Evolutionary conservation across 2,113 vertebrate genomes (phyloP), one percentile per base, ranked within the genome.

Genomic region (Erpornis zantholeuca): DNA sequence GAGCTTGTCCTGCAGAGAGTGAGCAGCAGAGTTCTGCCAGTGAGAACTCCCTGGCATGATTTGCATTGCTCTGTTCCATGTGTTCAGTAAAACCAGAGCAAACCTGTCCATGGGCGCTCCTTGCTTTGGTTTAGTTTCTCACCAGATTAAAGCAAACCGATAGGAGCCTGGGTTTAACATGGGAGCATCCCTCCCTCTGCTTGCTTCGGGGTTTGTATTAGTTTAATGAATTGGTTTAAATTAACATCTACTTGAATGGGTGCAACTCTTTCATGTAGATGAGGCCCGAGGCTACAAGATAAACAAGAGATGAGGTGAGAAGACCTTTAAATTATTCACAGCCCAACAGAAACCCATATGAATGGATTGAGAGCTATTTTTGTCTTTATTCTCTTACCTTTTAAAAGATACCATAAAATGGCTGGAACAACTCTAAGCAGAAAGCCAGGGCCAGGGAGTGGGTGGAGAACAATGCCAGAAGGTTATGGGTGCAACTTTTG

Each of bases 101-200:
- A 93, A 95, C 90, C 92, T 94, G 91, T 91, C 90, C 61, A 38
- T 5, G 84, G 95, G 75, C 11, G 0, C 94, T 92, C 90, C 92
- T 96, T 28, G 1, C 76, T 90, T 85, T n/a, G 68, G 42, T 93
- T 85, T 61, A 85, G 52, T 94, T 96, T 96, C 96, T 96, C 94
- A 96, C 82, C 93, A 92, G 94, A 96, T 96, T 95, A 97, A 97
- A 97, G 87, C 35, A 63, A 93, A 82, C 49, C 8, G 28, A 84
- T 85, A 82, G 56, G 38, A 87, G 82, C 29, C 94, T 63, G 82
- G 59, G 83, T 94, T 91, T 77, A 90, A 85, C 70, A 47, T 1
- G 0, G 76, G 82, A 93, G 40, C 33, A 17, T 82, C 87, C 75
- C 78, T 88, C 83, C 63, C 92, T 92, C 84, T 0, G 3, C 68